A percentile compares a stretch with the other conserved stretches of the same genome.
phyloP scores from a whole-genome alignment of 2,797 vertebrate species.

The Melanotaenia boesemani region DNA sequence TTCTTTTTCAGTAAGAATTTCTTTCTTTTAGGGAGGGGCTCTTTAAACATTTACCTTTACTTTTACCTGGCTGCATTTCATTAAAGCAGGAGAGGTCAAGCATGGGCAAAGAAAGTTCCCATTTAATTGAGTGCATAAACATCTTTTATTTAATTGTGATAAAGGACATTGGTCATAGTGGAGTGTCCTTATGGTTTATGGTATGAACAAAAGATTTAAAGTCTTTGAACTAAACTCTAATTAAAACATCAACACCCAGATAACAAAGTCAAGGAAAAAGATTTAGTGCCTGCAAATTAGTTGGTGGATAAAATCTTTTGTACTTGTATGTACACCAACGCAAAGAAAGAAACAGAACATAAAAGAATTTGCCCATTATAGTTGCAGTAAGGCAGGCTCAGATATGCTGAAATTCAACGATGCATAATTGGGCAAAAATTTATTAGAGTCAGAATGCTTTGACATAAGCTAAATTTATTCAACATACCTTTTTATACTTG shows the following conservation, averaged over 20 bases:
- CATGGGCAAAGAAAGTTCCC: background rate
- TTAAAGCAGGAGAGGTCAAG: background rate
- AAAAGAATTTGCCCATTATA: slow-evolving; percentile 3
- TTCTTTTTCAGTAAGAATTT: too few species aligned
- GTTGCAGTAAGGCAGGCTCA: slow-evolving; percentile 13
- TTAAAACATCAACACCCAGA: background rate
- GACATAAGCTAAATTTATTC: slow-evolving; percentile 35
- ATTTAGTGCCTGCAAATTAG: background rate
- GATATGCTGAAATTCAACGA: slow-evolving; percentile 3
- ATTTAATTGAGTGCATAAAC: background rate
- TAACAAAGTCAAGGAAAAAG: background rate
- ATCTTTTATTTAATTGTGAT: background rate
- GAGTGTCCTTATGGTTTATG: background rate
- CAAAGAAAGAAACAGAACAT: slow-evolving; percentile 8
- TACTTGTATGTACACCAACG: slow-evolving; percentile 6
- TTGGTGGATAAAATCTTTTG: background rate
- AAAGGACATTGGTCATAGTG: background rate
- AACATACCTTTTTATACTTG: slow-evolving; percentile 33
- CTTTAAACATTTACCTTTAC: too few species aligned
- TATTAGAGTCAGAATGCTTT: slow-evolving; percentile 39
- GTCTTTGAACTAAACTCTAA: background rate
- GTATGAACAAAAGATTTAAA: background rate
- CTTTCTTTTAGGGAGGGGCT: too few species aligned
- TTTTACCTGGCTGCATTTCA: background rate
- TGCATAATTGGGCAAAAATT: slow-evolving; percentile 31